Conservation (phyloP, 2,113 vertebrate species). For the Chiloscyllium plagiosum region DNA sequence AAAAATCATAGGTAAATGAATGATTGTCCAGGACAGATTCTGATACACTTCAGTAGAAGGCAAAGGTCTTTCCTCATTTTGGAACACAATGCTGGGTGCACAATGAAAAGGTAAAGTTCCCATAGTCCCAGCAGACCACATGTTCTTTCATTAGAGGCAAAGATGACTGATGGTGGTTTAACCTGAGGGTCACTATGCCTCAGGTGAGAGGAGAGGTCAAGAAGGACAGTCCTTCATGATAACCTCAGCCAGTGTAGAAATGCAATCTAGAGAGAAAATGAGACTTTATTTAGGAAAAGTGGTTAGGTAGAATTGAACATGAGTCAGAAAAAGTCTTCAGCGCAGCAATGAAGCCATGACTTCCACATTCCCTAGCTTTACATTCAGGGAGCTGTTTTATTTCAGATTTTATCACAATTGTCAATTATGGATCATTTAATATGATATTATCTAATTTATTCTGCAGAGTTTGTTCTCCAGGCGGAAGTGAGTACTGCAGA, state of each 20-base stretch:
- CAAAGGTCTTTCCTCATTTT: neutral
- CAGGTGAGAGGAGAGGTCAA: no score
- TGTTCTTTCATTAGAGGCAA: no score
- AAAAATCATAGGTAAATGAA: neutral
- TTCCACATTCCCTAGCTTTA: neutral
- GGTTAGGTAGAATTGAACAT: no score
- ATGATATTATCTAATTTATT: neutral
- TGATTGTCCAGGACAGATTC: neutral
- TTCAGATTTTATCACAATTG: neutral
- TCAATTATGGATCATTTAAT: neutral
- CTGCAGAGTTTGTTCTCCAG: neutral
- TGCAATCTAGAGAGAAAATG: neutral
- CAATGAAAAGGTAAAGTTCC: no score
- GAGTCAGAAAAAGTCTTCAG: neutral
- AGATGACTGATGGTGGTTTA: no score
- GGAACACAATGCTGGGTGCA: neutral
- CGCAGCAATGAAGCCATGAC: neutral
- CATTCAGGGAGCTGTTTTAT: neutral
- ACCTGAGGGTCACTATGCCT: no score
- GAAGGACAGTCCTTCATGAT: no score
- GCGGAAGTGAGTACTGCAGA: no score
- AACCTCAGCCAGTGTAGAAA: no score
- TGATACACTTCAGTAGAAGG: neutral
- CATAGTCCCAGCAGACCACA: no score
- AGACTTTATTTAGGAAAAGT: neutral